Conservation (phyloP, 2,888 invertebrate genomes). For the Tenthredo livida region DNA sequence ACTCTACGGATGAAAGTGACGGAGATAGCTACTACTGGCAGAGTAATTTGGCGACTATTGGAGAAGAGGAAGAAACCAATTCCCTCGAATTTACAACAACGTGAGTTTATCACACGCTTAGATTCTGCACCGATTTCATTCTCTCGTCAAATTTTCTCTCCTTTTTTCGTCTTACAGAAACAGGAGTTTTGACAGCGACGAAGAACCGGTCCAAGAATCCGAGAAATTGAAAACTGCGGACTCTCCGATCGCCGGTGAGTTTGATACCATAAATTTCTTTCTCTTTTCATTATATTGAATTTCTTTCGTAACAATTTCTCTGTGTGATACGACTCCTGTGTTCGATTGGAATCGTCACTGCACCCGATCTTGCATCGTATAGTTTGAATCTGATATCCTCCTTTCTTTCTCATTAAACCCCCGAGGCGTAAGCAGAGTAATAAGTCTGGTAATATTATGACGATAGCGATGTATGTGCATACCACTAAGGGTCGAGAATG, state of each 20-base stretch:
- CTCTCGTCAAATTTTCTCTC: background rate
- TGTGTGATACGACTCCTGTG: background rate
- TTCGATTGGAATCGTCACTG: no score
- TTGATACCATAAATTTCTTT: background rate
- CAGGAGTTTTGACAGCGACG: conserved; percentile 17
- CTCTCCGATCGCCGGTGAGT: conserved; percentile 3
- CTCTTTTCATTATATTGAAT: no score
- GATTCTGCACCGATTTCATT: background rate
- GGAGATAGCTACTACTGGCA: conserved; percentile 74
- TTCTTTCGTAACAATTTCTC: background rate
- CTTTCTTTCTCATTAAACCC: background rate
- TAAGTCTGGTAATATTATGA: background rate
- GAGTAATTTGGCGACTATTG: conserved; percentile 83
- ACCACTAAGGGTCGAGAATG: background rate
- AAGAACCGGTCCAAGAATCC: background rate
- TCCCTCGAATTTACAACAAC: conserved; percentile 71
- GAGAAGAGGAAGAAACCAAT: conserved; percentile 83
- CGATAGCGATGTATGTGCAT: background rate
- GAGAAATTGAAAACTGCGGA: background rate
- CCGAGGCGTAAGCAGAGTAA: background rate
- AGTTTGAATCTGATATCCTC: background rate
- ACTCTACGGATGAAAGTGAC: conserved; percentile 76
- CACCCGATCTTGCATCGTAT: background rate
- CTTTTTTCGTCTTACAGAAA: conserved; percentile 34
- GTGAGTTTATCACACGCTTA: conserved; percentile 64